phyloP scores from a whole-genome alignment of 2,888 invertebrate genomes.

The Conomelus anceps region DNA sequence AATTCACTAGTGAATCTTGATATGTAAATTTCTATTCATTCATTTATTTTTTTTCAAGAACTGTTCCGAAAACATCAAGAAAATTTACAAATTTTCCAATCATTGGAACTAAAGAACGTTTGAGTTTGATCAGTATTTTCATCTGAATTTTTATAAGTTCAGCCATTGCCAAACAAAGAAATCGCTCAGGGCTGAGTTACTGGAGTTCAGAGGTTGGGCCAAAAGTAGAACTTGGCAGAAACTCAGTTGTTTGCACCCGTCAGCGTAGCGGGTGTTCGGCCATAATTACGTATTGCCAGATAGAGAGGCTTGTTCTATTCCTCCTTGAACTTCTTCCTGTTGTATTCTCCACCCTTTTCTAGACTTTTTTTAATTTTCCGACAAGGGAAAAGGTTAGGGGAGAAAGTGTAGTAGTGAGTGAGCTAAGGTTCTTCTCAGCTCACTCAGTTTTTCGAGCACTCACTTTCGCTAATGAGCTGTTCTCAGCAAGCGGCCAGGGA shows the following conservation, averaged over 20 bases:
- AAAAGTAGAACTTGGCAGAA: background rate
- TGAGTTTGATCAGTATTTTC: background rate
- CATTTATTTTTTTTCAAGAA: too few relatives aligned
- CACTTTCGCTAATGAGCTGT: background rate
- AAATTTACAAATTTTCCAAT: background rate
- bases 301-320: background rate
- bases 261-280: background rate
- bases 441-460: background rate
- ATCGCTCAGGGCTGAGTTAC: background rate
- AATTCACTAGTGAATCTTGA: too few relatives aligned
- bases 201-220: too few relatives aligned
- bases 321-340: background rate
- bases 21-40: too few relatives aligned
- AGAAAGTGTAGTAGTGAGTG: background rate
- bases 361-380: background rate
- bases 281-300: background rate
- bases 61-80: background rate
- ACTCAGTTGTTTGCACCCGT: background rate
- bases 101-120: background rate
- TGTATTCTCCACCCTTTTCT: background rate
- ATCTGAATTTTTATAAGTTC: background rate
- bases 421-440: background rate
- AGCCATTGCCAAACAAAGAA: background rate
- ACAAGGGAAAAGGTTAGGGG: background rate
- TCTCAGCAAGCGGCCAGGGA: background rate